A percentile compares a stretch with the other conserved stretches of the same genome.
Conservation (phyloP, 2,888 invertebrate species). For the Lycophotia porphyrea region DNA sequence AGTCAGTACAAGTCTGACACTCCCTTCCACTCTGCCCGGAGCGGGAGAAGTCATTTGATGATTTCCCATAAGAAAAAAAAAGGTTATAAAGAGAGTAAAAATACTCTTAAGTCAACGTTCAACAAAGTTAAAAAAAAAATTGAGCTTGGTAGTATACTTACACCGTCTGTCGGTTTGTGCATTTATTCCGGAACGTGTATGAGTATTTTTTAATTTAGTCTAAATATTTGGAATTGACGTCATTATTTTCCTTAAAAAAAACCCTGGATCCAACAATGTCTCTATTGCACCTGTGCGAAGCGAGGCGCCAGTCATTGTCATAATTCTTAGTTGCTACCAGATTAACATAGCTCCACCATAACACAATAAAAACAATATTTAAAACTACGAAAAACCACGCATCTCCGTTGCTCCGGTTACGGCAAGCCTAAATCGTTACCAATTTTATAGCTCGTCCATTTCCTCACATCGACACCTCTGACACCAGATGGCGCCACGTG, state of each 20-base stretch:
- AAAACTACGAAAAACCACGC: conserved; percentile 40
- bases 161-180: neutral
- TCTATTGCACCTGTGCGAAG: neutral
- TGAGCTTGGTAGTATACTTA: no score
- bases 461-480: conserved; percentile 74
- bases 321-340: neutral
- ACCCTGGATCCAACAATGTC: neutral
- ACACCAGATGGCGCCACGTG: conserved; percentile 70
- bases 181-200: neutral
- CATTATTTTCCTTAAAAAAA: neutral
- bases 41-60: no score
- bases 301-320: neutral
- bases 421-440: conserved; percentile 70
- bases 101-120: no score
- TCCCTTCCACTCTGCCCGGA: no score
- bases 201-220: neutral
- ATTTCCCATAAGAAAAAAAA: no score
- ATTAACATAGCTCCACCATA: neutral
- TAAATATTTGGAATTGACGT: neutral
- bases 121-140: no score
- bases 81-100: no score
- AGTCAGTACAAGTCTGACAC: no score
- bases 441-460: conserved; percentile 75
- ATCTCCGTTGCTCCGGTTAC: conserved; percentile 53
- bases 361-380: neutral